Conservation (phyloP, 2,888 invertebrate species). For the Hirtodrosophila trivittata region DNA sequence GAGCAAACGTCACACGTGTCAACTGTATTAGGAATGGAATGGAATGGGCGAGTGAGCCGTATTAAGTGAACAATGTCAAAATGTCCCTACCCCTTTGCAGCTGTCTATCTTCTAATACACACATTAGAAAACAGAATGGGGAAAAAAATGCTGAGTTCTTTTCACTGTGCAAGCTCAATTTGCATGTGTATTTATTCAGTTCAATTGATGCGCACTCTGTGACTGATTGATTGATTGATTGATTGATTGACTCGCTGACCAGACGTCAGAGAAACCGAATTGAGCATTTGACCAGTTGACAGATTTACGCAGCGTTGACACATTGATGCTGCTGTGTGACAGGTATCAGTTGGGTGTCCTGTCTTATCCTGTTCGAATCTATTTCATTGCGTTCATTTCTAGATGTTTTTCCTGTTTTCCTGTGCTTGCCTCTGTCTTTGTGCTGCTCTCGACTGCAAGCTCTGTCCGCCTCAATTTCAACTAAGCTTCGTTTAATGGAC, state of each 20-base stretch:
- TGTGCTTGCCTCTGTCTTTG: conserved; percentile 7
- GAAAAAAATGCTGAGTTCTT: too few relatives aligned
- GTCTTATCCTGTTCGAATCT: neutral
- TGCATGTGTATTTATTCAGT: conserved; percentile 46
- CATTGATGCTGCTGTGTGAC: conserved; percentile 29
- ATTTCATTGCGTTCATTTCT: neutral
- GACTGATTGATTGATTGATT: conserved; percentile 49
- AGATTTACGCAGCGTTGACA: conserved; percentile 24
- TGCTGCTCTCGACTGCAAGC: neutral
- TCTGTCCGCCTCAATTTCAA: conserved; percentile 35
- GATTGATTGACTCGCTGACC: conserved; percentile 57
- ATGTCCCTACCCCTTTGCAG: conserved; percentile 12
- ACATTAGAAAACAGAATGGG: too few relatives aligned
- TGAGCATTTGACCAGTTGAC: conserved; percentile 34
- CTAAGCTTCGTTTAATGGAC: conserved; percentile 64
- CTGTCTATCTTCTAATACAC: too few relatives aligned
- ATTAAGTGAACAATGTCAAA: conserved; percentile 24
- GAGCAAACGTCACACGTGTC: conserved; percentile 19
- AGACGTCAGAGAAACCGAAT: conserved; percentile 33
- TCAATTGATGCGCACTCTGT: conserved; percentile 19
- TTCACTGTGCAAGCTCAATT: conserved; percentile 16
- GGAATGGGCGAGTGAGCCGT: conserved; percentile 4
- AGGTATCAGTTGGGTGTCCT: conserved; percentile 19
- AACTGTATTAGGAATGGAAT: conserved; percentile 29
- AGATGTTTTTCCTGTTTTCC: neutral